Conservation (phyloP, 1,140 invertebrate genomes). For the Drosophila miranda region DNA sequence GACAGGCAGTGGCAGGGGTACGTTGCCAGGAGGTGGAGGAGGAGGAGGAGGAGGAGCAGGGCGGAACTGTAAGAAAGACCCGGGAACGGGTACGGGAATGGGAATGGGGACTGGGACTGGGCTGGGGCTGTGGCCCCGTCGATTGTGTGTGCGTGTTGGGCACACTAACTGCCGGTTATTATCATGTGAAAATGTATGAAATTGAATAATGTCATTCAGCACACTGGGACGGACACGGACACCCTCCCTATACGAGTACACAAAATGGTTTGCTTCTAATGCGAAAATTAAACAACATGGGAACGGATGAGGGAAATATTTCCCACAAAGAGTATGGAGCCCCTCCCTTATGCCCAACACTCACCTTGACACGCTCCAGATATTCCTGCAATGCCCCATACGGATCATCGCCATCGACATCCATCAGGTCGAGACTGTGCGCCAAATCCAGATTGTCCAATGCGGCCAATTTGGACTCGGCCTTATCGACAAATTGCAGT, state of each 20-base stretch:
- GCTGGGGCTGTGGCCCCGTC: constrained; percentile 10
- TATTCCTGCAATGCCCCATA: constrained; percentile 74
- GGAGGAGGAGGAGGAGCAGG: background rate
- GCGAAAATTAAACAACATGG: constrained; percentile 24
- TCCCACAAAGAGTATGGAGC: constrained; percentile 11
- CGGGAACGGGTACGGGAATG: constrained; percentile 1
- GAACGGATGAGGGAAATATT: constrained; percentile 5
- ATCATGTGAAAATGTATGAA: constrained; percentile 52
- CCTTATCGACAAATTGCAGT: constrained; percentile 73
- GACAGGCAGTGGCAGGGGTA: constrained; percentile 34
- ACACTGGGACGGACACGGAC: constrained; percentile 33
- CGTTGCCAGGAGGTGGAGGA: background rate
- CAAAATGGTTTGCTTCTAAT: constrained; percentile 9
- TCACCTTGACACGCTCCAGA: constrained; percentile 79
- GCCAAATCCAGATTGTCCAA: constrained; percentile 76
- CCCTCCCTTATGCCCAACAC: constrained; percentile 13
- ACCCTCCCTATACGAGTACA: background rate
- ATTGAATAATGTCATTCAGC: constrained; percentile 42
- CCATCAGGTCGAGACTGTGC: constrained; percentile 67
- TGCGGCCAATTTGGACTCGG: constrained; percentile 66
- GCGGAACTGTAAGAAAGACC: background rate
- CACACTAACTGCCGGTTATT: constrained; percentile 47
- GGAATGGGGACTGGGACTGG: constrained; percentile 3
- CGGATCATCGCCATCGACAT: constrained; percentile 78
- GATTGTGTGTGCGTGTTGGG: constrained; percentile 18